phyloP scores from a whole-genome alignment of 2,113 vertebrate species.

The Polyodon spathula region DNA sequence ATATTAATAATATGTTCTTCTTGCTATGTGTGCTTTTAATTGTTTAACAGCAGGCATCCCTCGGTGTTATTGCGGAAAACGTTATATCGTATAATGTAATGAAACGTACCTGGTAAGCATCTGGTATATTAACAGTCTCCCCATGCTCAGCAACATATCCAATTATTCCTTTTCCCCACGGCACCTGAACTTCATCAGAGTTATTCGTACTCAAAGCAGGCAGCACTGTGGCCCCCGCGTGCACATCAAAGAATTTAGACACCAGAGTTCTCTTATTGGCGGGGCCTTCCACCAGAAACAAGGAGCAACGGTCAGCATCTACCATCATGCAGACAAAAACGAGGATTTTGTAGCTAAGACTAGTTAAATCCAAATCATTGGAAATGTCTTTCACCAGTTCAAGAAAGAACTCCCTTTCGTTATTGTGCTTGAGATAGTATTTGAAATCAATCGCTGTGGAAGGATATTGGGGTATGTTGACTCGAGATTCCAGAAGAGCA shows the following conservation, averaged over 20 bases:
- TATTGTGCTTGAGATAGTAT: constrained; percentile 86
- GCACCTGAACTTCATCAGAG: constrained; percentile 91
- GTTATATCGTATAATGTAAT: constrained; percentile 20
- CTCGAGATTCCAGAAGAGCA: constrained; percentile 89
- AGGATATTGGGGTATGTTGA: constrained; percentile 93
- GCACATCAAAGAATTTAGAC: constrained; percentile 96
- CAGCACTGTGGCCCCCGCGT: constrained; percentile 82
- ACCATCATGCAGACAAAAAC: constrained; percentile 97
- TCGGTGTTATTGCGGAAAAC: constrained; percentile 13
- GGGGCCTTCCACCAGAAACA: constrained; percentile 86
- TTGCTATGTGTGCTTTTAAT: neutral
- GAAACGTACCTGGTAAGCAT: constrained; percentile 88
- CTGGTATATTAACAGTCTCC: constrained; percentile 91
- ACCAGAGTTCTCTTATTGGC: constrained; percentile 87
- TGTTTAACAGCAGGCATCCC: neutral
- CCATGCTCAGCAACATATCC: constrained; percentile 95
- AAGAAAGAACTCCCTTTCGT: constrained; percentile 91
- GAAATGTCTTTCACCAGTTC: constrained; percentile 98
- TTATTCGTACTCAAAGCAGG: constrained; percentile 74
- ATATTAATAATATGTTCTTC: too few species aligned
- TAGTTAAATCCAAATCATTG: constrained; percentile 90
- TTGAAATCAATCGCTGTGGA: constrained; percentile 91
- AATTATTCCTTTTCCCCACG: constrained; percentile 96
- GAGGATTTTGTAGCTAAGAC: constrained; percentile 93
- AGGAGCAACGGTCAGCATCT: constrained; percentile 86